phyloP scores from a whole-genome alignment of 2,113 vertebrate species.

The Rostratula benghalensis region DNA sequence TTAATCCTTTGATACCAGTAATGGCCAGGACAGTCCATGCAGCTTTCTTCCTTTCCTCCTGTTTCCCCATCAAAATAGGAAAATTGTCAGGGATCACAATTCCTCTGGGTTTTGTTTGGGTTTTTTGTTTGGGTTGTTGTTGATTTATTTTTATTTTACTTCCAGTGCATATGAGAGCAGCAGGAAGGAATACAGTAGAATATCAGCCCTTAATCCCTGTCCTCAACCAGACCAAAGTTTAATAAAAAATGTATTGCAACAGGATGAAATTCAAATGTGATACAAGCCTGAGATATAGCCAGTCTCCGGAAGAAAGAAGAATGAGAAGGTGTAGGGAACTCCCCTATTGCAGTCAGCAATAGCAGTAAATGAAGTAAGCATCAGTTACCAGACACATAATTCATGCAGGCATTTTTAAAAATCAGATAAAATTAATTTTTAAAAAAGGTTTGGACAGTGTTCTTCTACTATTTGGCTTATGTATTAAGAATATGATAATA shows the following conservation, averaged over 20 bases:
- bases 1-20: not conserved
- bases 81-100: not conserved
- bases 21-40: not conserved
- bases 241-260: not conserved
- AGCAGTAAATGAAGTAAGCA: not conserved
- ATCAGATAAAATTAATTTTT: not conserved
- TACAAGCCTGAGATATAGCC: not conserved
- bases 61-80: not conserved
- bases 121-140: too few relatives aligned
- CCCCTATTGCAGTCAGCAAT: not conserved
- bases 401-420: not conserved
- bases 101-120: too few relatives aligned
- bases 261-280: not conserved
- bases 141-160: too few relatives aligned
- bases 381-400: not conserved
- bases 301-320: not conserved
- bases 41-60: not conserved
- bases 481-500: not conserved
- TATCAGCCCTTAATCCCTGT: not conserved
- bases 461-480: not conserved
- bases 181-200: not conserved
- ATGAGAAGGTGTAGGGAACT: not conserved
- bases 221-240: not conserved
- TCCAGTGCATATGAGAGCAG: not conserved
- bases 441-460: not conserved